Evolutionary conservation across 2,888 invertebrate genomes (phyloP).

Genomic region (Scrobipalpa costella): DNA sequence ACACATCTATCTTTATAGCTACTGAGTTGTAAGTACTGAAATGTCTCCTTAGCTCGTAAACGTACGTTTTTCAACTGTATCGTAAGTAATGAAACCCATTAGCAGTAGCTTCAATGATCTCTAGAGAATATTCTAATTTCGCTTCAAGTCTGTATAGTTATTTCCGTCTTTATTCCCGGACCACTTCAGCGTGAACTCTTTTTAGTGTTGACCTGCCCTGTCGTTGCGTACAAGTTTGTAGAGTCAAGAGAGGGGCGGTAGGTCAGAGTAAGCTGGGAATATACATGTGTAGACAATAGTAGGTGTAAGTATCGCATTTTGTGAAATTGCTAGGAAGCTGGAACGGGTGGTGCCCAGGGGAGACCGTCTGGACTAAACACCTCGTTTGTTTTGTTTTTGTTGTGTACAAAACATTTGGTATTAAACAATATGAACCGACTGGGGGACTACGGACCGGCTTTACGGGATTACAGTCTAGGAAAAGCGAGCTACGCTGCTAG

Average conservation of each 20-base stretch:
- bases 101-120: conserved; percentile 61
- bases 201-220: conserved; percentile 41
- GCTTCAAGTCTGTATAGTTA: conserved; percentile 70
- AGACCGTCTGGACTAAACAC: conserved; percentile 73
- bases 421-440: conserved; percentile 29
- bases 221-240: conserved; percentile 37
- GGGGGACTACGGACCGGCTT: conserved; percentile 9
- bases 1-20: conserved; percentile 21
- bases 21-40: background rate
- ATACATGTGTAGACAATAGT: conserved; percentile 49
- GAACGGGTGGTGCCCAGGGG: conserved; percentile 62
- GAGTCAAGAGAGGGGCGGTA: conserved; percentile 38
- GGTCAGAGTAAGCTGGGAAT: conserved; percentile 54
- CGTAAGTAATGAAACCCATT: conserved; percentile 45
- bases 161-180: conserved; percentile 62
- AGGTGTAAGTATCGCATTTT: conserved; percentile 62
- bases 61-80: conserved; percentile 36
- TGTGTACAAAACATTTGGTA: conserved; percentile 46
- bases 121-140: conserved; percentile 71
- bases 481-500: conserved; percentile 1
- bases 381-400: conserved; percentile 60
- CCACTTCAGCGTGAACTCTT: conserved; percentile 55
- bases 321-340: conserved; percentile 74
- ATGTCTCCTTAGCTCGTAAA: background rate
- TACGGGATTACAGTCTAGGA: conserved; percentile 15